Base-by-base conservation (phyloP, 2,113 vertebrate genomes). In the Mandrillus leucophaeus region DNA sequence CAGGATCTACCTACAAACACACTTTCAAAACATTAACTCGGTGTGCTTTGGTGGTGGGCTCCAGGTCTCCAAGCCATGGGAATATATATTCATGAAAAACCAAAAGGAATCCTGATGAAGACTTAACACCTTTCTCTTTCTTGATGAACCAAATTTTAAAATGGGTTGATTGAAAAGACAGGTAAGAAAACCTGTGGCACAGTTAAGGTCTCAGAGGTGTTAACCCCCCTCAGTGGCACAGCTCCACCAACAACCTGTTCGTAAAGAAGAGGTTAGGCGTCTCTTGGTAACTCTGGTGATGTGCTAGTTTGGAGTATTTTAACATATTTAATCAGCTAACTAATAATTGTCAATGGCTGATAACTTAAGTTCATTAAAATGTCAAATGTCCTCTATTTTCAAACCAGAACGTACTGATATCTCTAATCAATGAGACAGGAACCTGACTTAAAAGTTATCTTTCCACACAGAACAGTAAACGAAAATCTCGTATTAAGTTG, bases 371-470 rank as follows among this genome's bases (percentile, higher is more conserved):
- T 96, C 86, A 93, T 97, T 96, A 97, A 95, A 79, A 93, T 83
- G 48, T 80, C 96, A 86, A 6, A 50, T 76, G 64, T n/a, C 20
- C 68, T 86, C 52, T 72, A 40, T 90, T 96, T 97, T 96, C 92
- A 89, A 96, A 68, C 91, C 97, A 97, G 97, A 95, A 96, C 93
- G 93, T 93, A 80, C 90, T 83, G 72, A 78, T 93, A 85, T 61
- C 72, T 79, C 91, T 94, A 96, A 96, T 75, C 75, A 50, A 81
- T 79, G 68, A 35, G 57, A 94, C 55, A 95, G 93, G 79, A 96
- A 96, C 82, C 59, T 45, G 50, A 97, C 89, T 91, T 95, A 86
- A 97, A 95, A 98, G 89, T 96, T 96, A 95, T 86, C 96, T 97
- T 96, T 93, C 72, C 72, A 87, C 79, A 64, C 40, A 94, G 85